A percentile compares a stretch with the other conserved stretches of the same genome.
Conservation (phyloP, 2,113 vertebrate species). For the Rhinoderma darwinii region DNA sequence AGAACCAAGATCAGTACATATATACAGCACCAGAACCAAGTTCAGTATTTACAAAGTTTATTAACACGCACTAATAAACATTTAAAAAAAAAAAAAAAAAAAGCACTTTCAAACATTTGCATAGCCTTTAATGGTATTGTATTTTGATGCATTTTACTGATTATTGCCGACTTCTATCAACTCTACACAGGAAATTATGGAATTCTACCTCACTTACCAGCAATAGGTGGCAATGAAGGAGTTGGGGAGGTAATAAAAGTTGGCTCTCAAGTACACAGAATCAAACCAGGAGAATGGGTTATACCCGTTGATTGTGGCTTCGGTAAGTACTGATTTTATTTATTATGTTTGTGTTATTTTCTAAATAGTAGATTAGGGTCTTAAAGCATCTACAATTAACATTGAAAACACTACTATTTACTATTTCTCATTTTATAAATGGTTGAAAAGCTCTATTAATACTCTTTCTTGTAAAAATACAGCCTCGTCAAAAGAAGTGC, state of each 20-base stretch:
- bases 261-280: slow-evolving; percentile 59
- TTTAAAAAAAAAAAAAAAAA: too few relatives aligned
- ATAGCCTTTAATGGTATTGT: too few relatives aligned
- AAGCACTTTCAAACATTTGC: too few relatives aligned
- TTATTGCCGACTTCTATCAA: background rate
- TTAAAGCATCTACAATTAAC: background rate
- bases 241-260: slow-evolving; percentile 66
- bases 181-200: slow-evolving; percentile 63
- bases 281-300: slow-evolving; percentile 67
- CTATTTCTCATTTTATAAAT: too few relatives aligned
- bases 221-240: slow-evolving; percentile 70
- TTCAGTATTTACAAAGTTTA: too few relatives aligned
- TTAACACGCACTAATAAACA: too few relatives aligned
- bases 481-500: too few relatives aligned
- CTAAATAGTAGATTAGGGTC: too few relatives aligned
- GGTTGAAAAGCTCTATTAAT: too few relatives aligned
- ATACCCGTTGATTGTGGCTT: slow-evolving; percentile 66
- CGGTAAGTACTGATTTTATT: slow-evolving; percentile 60
- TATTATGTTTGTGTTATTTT: background rate
- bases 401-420: background rate
- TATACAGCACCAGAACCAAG: too few relatives aligned
- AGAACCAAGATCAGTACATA: too few relatives aligned
- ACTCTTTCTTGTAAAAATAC: too few relatives aligned
- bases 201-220: slow-evolving; percentile 64
- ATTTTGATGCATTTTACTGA: background rate